These are phyloP conservation scores for Sminthopsis crassicaudata DNA, from an alignment of 2,113 vertebrate genomes.

Conservation along the genomic window DNA sequence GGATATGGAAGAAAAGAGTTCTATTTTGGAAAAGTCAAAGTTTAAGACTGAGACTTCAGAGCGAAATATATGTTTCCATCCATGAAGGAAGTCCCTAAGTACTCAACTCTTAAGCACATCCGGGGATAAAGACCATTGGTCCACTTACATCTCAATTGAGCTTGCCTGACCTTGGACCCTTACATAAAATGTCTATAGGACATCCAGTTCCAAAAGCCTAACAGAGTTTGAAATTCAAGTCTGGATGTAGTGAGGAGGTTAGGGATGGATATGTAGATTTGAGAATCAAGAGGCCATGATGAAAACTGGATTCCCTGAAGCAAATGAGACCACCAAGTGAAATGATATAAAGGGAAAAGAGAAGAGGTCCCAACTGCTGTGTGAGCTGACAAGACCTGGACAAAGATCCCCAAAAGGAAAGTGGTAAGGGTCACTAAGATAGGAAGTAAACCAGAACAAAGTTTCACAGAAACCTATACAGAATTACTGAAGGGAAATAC, in stretches of 20 bases:
- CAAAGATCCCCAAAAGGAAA: neutral
- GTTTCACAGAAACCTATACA: neutral
- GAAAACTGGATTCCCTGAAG: neutral
- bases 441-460: neutral
- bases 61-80: too few relatives aligned
- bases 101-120: too few relatives aligned
- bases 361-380: neutral
- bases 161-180: too few relatives aligned
- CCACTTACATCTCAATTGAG: too few relatives aligned
- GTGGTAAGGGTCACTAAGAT: neutral
- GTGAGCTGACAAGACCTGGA: neutral
- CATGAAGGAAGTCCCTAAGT: too few relatives aligned
- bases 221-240: neutral
- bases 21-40: neutral
- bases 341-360: neutral
- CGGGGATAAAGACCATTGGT: too few relatives aligned
- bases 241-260: neutral
- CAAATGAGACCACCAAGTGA: neutral
- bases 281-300: neutral
- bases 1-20: neutral
- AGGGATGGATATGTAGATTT: neutral
- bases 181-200: neutral
- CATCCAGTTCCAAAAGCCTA: neutral
- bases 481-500: neutral
- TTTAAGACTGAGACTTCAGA: too few relatives aligned